Evolutionary conservation across 2,113 vertebrate genomes (phyloP), one percentile per base, ranked within the genome.

Genomic region (Alces alces): DNA sequence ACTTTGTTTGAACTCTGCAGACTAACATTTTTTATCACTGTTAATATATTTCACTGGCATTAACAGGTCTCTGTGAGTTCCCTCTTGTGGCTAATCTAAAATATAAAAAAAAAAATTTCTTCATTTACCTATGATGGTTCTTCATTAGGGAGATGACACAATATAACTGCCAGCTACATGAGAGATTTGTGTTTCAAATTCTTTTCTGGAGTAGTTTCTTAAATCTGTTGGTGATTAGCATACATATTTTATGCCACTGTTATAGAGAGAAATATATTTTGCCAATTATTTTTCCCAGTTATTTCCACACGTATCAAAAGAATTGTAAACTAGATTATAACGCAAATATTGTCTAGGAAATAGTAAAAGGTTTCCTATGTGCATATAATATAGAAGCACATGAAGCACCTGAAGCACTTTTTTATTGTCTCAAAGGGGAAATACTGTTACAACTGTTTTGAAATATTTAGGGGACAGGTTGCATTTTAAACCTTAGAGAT

Each of bases 1-100:
- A 98, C 97, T 98, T 94, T 76, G 52, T 86, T 58, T 98, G 96
- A 98, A 97, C 97, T 97, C 96, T 91, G 8, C 45, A 97, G 82
- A 84, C 55, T 60, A 96, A 83, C 86, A 64, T 96, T 96, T 96
- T 96, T 90, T 91, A 83, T 97, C 82, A 88, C 91, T 95, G 94
- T 80, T 96, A 97, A 94, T 98, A 96, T 21, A 85, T 91, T 97
- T 98, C 85, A 89, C 79, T 93, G 89, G 79, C 54, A 94, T 97
- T 98, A 97, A 96, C 90, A 97, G 86, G 91, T 89, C 70, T 95
- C 86, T 57, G 33, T 97, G 97, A 94, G 78, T 97, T 97, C 60
- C 88, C 93, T 95, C 93, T 96, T 88, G 66, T 95, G 95, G 92
- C 58, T 96, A 95, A 97, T 97, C 64, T 97, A 90, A 97, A 96